These are phyloP conservation scores for Berghia stephanieae DNA, from an alignment of 1,140 invertebrate species.

Conservation along the genomic window DNA sequence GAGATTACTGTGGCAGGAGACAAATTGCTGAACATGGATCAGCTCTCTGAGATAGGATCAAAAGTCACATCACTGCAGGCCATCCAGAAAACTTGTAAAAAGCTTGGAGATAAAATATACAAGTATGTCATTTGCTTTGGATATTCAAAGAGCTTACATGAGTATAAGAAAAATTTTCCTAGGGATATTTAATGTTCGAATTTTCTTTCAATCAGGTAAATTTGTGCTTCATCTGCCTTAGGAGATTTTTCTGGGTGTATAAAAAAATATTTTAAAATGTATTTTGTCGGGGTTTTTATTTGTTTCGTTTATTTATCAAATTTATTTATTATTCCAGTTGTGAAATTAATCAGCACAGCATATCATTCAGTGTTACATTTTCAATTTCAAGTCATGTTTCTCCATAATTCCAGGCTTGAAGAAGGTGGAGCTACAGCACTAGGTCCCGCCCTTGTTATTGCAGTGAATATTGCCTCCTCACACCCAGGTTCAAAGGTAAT, in stretches of 20 bases:
- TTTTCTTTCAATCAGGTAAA: too few species aligned
- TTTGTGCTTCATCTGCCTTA: too few species aligned
- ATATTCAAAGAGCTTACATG: too few species aligned
- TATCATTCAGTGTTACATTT: too few species aligned
- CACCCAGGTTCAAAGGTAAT: slow-evolving; percentile 63
- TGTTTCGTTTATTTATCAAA: neutral
- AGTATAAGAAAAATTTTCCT: too few species aligned
- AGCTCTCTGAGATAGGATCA: slow-evolving; percentile 41
- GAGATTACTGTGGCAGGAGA: slow-evolving; percentile 52
- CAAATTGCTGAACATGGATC: slow-evolving; percentile 49
- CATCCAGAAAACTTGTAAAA: slow-evolving; percentile 45
- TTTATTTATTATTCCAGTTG: slow-evolving; percentile 9
- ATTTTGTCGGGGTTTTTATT: neutral
- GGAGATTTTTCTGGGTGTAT: too few species aligned
- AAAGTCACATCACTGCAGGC: slow-evolving; percentile 43
- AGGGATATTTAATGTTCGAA: too few species aligned
- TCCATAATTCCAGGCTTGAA: slow-evolving; percentile 50
- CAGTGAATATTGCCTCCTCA: slow-evolving; percentile 53
- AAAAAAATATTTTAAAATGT: too few species aligned
- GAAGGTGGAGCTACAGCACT: slow-evolving; percentile 62
- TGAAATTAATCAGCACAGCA: too few species aligned
- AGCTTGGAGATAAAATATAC: slow-evolving; percentile 54
- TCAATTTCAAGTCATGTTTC: neutral
- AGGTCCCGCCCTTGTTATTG: slow-evolving; percentile 59
- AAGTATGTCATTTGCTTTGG: too few species aligned